A percentile compares a stretch with the other conserved stretches of the same genome.
Evolutionary conservation across 1,140 invertebrate genomes (phyloP).

Genomic region (Ips nitidus): DNA sequence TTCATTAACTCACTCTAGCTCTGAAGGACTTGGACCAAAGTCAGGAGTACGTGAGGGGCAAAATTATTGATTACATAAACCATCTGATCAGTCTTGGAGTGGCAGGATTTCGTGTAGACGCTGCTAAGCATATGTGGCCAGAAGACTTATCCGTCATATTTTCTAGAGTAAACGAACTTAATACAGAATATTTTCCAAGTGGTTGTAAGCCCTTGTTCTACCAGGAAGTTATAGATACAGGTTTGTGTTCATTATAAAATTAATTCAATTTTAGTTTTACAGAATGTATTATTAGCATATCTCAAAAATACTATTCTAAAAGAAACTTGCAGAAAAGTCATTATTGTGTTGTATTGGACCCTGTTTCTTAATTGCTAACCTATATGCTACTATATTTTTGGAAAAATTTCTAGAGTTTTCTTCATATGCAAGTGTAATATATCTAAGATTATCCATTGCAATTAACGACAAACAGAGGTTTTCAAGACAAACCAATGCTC

Average conservation of each 20-base stretch:
- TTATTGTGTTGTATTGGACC: too few species aligned
- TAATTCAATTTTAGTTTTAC: too few species aligned
- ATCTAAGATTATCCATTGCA: too few species aligned
- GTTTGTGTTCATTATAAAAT: conserved; percentile 32
- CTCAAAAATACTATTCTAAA: too few species aligned
- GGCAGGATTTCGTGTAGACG: conserved; percentile 73
- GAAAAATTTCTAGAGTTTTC: too few species aligned
- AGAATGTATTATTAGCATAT: too few species aligned
- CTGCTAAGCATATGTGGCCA: conserved; percentile 84
- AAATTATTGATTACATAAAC: conserved; percentile 72
- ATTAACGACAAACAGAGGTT: too few species aligned
- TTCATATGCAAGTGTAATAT: too few species aligned
- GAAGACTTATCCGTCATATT: conserved; percentile 67
- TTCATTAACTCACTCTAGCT: neutral
- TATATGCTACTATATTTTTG: too few species aligned
- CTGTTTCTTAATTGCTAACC: too few species aligned
- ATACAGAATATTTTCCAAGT: conserved; percentile 59
- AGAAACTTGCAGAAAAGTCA: too few species aligned
- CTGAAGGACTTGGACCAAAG: conserved; percentile 47
- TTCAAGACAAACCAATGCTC: too few species aligned
- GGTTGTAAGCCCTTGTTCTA: conserved; percentile 66
- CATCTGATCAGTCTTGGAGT: conserved; percentile 72
- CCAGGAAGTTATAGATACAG: conserved; percentile 80
- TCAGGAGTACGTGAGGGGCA: conserved; percentile 65
- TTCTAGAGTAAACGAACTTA: conserved; percentile 61